Base-by-base conservation (phyloP, 1,140 invertebrate genomes). In the Brachionus plicatilis region DNA sequence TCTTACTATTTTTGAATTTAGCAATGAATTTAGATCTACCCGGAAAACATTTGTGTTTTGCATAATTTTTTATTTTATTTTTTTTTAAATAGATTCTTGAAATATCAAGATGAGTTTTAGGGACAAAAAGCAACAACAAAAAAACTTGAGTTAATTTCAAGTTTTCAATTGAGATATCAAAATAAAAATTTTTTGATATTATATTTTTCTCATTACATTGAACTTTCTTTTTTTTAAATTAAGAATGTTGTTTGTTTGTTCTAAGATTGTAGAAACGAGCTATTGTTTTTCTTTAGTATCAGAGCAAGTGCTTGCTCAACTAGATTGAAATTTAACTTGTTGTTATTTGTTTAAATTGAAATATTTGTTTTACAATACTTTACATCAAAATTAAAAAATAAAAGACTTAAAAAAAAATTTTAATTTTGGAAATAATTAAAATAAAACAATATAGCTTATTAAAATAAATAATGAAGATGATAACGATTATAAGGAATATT, bases 341-440 rank as follows among this genome's bases (percentile, higher is more conserved):
- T 60, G 27, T 60, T 60, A 60, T 60, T 60, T 60, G 53, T 60
- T 60, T 60, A 60, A 60, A 60, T 60, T 60, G 53, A 60, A 60
- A 60, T 60, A 60, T 60, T 60, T 60, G 53, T 60, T 60, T 60
- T 60, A 60, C 53, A 60, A 60, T 60, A 60, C 53, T 60, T 60
- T 60, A 60, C 53, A 60, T 60, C 6, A 60, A 60, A 60, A 60
- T 60, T 20, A 60, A 20, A 47, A 47, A 47, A 14, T 3, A 47
- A 60, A 60, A 60, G 53, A 27, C n/a, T 60, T 60, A 24, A 60
- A 60, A 47, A 20, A 9, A 60, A 60, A 60, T 20, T 60, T 60
- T 27, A 60, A 60, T 60, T 60, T 60, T 60, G 9, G 53, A 60
- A 60, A 20, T 60, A 60, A 60, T 60, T 60, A 20, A 24, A 60